These are phyloP conservation scores for Monopterus albus DNA, from an alignment of 2,113 vertebrate species.

Conservation along the genomic window DNA sequence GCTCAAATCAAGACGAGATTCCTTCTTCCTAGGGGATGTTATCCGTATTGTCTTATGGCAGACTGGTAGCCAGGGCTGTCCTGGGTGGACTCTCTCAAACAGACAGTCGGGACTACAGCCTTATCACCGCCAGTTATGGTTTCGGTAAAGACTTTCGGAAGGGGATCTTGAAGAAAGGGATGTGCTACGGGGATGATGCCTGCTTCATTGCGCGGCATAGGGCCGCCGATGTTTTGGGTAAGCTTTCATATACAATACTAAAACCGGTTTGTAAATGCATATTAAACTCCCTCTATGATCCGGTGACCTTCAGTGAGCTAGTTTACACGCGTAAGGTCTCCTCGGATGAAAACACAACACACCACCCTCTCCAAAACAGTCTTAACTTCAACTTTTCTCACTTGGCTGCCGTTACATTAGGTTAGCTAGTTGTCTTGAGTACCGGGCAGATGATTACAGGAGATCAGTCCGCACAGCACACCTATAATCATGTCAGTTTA, in stretches of 20 bases:
- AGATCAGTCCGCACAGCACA: rapidly evolving
- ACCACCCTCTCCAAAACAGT: not conserved
- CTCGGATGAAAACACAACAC: slow-evolving; percentile 66
- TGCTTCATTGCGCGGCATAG: slow-evolving; percentile 94
- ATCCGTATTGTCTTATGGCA: slow-evolving; percentile 96
- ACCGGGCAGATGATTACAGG: rapidly evolving
- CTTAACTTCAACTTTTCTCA: rapidly evolving
- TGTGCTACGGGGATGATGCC: slow-evolving; percentile 98
- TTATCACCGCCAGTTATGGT: slow-evolving; percentile 95
- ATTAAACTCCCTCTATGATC: not conserved
- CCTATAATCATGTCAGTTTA: rapidly evolving
- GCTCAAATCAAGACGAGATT: slow-evolving; percentile 32
- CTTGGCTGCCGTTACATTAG: too few species aligned
- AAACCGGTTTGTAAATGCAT: not conserved
- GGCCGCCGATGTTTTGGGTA: slow-evolving; percentile 94
- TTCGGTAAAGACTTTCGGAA: slow-evolving; percentile 99
- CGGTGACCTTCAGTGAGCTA: slow-evolving; percentile 72
- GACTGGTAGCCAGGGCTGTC: slow-evolving; percentile 97
- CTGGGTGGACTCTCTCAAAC: slow-evolving; percentile 97
- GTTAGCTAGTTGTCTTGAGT: rapidly evolving
- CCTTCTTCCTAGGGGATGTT: slow-evolving; percentile 85
- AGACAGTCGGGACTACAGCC: slow-evolving; percentile 93
- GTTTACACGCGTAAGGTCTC: slow-evolving; percentile 63
- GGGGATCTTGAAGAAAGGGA: slow-evolving; percentile 97
- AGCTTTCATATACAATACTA: slow-evolving; percentile 47